These are phyloP conservation scores for Gymnarchus niloticus DNA, from an alignment of 2,113 vertebrate species.

Conservation along the genomic window DNA sequence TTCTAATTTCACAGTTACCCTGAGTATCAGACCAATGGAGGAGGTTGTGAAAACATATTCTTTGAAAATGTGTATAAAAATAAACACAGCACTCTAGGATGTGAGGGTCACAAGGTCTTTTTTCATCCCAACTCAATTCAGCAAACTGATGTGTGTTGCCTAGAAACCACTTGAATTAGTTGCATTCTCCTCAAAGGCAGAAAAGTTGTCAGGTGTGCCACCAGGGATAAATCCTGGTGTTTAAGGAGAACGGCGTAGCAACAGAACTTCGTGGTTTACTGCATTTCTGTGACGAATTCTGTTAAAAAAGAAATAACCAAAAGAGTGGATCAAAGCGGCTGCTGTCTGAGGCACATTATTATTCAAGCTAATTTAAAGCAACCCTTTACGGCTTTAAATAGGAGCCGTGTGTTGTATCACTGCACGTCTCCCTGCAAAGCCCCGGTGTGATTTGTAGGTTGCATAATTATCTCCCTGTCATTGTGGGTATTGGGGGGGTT, in stretches of 20 bases:
- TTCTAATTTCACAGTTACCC: neutral
- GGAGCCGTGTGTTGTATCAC: neutral
- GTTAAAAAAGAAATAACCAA: neutral
- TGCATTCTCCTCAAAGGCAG: neutral
- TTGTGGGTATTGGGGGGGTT: conserved; percentile 45
- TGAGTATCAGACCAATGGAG: neutral
- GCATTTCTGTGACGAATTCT: neutral
- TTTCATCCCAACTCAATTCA: neutral
- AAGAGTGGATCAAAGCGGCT: neutral
- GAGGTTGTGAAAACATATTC: neutral
- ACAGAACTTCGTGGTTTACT: neutral
- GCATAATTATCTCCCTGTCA: conserved; percentile 40
- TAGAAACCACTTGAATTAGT: conserved; percentile 9
- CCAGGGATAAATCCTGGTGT: neutral
- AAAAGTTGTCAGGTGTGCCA: conserved; percentile 15
- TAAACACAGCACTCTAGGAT: neutral
- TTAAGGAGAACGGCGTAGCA: neutral
- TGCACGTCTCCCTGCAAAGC: neutral
- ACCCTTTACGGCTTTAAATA: neutral
- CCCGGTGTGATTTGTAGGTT: conserved; percentile 22
- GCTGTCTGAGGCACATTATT: neutral
- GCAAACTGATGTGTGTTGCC: conserved; percentile 9
- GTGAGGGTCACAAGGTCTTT: neutral
- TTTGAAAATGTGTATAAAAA: neutral
- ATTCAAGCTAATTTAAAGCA: neutral